phyloP scores from a whole-genome alignment of 2,888 invertebrate species.

The Drosophila fulvimacula region DNA sequence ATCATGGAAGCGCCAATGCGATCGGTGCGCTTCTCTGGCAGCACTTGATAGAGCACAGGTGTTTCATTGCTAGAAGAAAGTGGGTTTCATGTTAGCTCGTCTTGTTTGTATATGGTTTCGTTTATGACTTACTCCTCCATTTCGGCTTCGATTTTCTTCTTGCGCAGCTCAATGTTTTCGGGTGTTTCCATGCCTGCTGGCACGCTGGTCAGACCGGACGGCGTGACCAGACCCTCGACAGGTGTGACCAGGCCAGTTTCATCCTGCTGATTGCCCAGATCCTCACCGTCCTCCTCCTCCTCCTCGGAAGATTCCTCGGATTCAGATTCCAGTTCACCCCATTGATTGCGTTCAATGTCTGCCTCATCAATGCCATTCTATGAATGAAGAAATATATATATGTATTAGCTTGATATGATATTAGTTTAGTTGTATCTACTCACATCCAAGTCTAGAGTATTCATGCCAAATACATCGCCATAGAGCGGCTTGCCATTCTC shows the following conservation, averaged over 20 bases:
- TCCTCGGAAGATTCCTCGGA: conserved; percentile 88
- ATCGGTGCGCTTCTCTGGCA: conserved; percentile 97
- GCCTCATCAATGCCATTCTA: conserved; percentile 90
- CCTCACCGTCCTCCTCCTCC: conserved; percentile 88
- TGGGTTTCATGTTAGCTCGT: conserved; percentile 6
- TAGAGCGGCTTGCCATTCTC: conserved; percentile 98
- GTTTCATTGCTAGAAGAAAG: conserved; percentile 90
- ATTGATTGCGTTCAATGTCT: conserved; percentile 96
- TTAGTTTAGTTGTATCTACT: conserved; percentile 56
- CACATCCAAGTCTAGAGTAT: conserved; percentile 89
- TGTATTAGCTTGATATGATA: not conserved
- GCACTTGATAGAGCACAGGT: conserved; percentile 96
- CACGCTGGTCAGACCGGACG: conserved; percentile 95
- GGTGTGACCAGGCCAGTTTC: conserved; percentile 96
- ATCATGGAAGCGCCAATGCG: conserved; percentile 97
- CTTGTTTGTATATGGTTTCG: not conserved
- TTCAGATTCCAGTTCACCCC: conserved; percentile 99
- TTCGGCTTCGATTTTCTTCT: conserved; percentile 97
- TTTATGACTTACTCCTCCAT: conserved; percentile 92
- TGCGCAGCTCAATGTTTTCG: conserved; percentile 98
- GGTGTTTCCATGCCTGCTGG: conserved; percentile 99
- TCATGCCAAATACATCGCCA: conserved; percentile 98
- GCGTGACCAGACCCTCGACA: conserved; percentile 96
- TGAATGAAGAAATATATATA: not conserved
- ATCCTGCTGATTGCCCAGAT: conserved; percentile 87